Conservation (phyloP, 1,140 invertebrate species). For the Wasmannia auropunctata region DNA sequence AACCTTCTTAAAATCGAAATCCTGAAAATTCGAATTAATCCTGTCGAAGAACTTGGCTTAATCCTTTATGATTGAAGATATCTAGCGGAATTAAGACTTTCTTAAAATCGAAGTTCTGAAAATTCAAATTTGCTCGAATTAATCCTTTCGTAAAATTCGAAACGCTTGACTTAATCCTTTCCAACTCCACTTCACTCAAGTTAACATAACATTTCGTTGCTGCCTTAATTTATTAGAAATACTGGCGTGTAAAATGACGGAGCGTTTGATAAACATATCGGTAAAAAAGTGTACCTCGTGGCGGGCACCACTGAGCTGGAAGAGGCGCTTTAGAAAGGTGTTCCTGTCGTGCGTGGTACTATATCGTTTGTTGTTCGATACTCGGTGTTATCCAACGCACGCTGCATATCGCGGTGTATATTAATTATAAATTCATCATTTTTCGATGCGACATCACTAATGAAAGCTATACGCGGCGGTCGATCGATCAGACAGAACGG, state of each 20-base stretch:
- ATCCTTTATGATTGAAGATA: background rate
- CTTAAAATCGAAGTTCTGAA: background rate
- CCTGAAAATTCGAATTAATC: background rate
- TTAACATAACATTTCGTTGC: background rate
- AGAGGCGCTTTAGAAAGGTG: conserved; percentile 23
- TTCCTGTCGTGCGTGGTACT: conserved; percentile 8
- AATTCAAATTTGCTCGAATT: background rate
- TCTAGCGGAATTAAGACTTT: background rate
- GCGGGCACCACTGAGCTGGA: conserved; percentile 30
- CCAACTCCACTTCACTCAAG: background rate
- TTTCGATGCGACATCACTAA: conserved; percentile 64
- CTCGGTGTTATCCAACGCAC: background rate
- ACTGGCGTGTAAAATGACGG: background rate
- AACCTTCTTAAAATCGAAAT: background rate
- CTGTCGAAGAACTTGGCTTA: background rate
- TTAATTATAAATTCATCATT: conserved; percentile 60
- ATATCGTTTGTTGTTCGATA: conserved; percentile 55
- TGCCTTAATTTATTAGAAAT: conserved; percentile 14
- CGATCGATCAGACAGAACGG: conserved; percentile 65
- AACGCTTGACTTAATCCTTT: background rate
- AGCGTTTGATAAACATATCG: conserved; percentile 38
- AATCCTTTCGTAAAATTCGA: background rate
- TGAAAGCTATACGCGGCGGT: conserved; percentile 19
- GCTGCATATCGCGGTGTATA: conserved; percentile 22
- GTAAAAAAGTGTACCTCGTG: conserved; percentile 21